Conservation (phyloP, 2,797 vertebrate genomes). For the Tragelaphus eurycerus region DNA sequence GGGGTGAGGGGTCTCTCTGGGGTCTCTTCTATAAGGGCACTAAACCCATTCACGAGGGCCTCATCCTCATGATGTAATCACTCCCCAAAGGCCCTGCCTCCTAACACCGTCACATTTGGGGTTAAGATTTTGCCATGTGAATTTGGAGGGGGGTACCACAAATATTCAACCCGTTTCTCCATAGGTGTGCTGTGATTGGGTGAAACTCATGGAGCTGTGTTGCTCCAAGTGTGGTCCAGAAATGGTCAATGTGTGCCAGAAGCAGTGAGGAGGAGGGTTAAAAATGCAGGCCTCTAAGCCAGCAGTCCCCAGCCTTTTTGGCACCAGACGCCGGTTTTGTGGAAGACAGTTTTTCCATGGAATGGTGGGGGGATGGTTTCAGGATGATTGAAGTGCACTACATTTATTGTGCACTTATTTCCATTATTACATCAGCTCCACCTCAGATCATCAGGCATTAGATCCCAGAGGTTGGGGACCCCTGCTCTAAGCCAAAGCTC, state of each 20-base stretch:
- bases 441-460: not conserved
- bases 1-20: not conserved
- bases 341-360: not conserved
- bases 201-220: not conserved
- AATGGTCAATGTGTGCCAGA: rapidly evolving
- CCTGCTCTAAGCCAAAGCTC: not conserved
- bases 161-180: not conserved
- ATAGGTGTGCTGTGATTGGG: not conserved
- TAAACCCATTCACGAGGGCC: not conserved
- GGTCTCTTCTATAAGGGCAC: not conserved
- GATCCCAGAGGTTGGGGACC: not conserved
- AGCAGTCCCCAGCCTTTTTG: not conserved
- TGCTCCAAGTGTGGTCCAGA: not conserved
- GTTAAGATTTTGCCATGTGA: not conserved
- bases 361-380: not conserved
- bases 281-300: not conserved
- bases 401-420: not conserved
- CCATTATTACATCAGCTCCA: not conserved
- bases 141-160: not conserved
- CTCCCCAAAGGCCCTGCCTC: not conserved
- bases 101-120: not conserved
- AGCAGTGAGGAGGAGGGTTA: not conserved
- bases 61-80: not conserved
- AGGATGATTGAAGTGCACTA: not conserved
- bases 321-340: not conserved